Percentiles rank a stretch among this genome's conserved stretches.
Conservation (phyloP, 2,888 invertebrate species). For the Drosophila yooni region DNA sequence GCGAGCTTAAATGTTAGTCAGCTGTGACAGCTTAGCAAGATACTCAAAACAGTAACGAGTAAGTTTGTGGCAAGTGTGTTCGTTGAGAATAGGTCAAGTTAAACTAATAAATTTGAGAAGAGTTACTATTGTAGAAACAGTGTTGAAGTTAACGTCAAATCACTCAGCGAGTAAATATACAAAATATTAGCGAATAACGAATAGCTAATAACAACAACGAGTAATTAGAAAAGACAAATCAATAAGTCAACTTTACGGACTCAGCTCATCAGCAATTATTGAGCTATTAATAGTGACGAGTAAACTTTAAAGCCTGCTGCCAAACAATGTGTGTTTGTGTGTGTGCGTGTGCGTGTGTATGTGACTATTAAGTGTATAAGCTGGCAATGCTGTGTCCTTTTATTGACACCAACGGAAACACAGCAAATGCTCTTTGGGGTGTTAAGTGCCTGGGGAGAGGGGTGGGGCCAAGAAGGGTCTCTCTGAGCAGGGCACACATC, state of each 20-base stretch:
- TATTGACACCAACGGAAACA: slow-evolving; percentile 36
- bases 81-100: neutral
- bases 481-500: slow-evolving; percentile 27
- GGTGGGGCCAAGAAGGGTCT: neutral
- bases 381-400: slow-evolving; percentile 36
- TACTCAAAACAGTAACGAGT: neutral
- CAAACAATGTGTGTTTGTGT: slow-evolving; percentile 31
- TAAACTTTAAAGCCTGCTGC: slow-evolving; percentile 27
- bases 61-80: neutral
- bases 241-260: slow-evolving; percentile 1
- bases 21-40: neutral
- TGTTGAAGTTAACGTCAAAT: neutral
- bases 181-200: neutral
- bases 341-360: slow-evolving; percentile 33
- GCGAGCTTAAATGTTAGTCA: neutral
- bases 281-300: slow-evolving; percentile 38
- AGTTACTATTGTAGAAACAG: neutral
- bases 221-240: neutral
- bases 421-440: neutral
- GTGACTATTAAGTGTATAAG: slow-evolving; percentile 19
- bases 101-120: neutral
- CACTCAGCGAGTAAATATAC: too few species aligned
- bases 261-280: slow-evolving; percentile 23
- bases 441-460: neutral
- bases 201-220: neutral